phyloP scores from a whole-genome alignment of 2,888 invertebrate species.

The Agriopis marginaria region DNA sequence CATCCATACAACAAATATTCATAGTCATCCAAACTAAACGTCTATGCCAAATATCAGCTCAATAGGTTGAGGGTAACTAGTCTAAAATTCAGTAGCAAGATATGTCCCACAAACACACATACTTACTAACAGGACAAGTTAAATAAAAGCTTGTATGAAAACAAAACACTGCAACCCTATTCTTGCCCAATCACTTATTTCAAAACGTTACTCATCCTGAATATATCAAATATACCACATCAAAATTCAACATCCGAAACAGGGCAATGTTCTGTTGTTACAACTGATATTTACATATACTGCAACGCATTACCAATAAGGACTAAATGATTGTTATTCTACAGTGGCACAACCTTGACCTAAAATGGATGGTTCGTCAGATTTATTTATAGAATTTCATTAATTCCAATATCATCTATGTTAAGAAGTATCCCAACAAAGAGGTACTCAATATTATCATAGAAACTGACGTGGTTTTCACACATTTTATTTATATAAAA shows the following conservation, averaged over 20 bases:
- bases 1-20: too few species aligned
- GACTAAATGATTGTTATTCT: conserved; percentile 31
- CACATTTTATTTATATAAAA: too few species aligned
- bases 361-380: conserved; percentile 8
- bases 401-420: neutral
- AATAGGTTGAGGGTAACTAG: too few species aligned
- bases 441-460: too few species aligned
- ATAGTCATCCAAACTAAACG: too few species aligned
- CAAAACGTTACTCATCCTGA: conserved; percentile 20
- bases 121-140: too few species aligned
- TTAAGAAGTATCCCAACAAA: too few species aligned
- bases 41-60: too few species aligned
- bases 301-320: conserved; percentile 30
- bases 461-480: too few species aligned
- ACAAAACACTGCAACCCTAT: neutral
- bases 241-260: conserved; percentile 36
- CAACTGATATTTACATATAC: conserved; percentile 40
- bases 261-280: conserved; percentile 41
- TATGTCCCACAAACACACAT: too few species aligned
- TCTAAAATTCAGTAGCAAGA: too few species aligned
- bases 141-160: neutral
- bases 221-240: conserved; percentile 33
- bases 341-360: conserved; percentile 15
- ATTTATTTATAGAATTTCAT: conserved; percentile 8
- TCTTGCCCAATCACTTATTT: conserved; percentile 3